Percentiles rank a stretch among this genome's conserved stretches.
These are phyloP conservation scores for Serilophus lunatus DNA, from an alignment of 2,113 vertebrate genomes.

Conservation along the genomic window DNA sequence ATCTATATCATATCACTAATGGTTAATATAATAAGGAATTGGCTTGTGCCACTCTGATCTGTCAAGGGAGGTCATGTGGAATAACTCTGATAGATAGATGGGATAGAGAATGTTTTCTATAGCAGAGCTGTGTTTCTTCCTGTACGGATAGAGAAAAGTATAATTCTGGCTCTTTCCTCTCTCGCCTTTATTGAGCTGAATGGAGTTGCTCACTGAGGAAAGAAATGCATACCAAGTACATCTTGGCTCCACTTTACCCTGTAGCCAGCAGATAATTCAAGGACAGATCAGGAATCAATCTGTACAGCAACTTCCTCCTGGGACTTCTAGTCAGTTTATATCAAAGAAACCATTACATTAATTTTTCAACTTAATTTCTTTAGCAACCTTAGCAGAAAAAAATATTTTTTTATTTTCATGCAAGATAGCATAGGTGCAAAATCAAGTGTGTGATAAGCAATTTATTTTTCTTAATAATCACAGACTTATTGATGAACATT, in stretches of 20 bases:
- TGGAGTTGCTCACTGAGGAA: neutral
- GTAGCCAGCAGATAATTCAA: neutral
- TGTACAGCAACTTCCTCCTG: neutral
- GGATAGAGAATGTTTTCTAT: neutral
- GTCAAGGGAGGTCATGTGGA: neutral
- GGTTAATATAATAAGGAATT: neutral
- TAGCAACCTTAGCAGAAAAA: neutral
- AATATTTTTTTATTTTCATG: neutral
- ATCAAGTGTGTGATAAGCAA: slow-evolving; percentile 19
- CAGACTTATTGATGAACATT: slow-evolving; percentile 50
- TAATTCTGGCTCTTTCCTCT: neutral
- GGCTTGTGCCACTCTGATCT: neutral
- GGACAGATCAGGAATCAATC: neutral
- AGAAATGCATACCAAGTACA: neutral
- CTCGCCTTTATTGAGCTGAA: neutral
- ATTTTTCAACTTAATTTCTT: neutral
- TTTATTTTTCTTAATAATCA: slow-evolving; percentile 33
- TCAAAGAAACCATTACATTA: neutral
- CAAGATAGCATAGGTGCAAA: neutral
- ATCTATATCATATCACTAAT: neutral
- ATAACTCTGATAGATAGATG: neutral
- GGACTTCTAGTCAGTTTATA: neutral
- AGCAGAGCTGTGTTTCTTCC: neutral
- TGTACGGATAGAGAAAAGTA: neutral
- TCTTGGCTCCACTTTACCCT: neutral